A percentile compares a stretch with the other conserved stretches of the same genome.
Evolutionary conservation across 1,140 invertebrate species (phyloP).

Genomic region (Drosophila bocki): DNA sequence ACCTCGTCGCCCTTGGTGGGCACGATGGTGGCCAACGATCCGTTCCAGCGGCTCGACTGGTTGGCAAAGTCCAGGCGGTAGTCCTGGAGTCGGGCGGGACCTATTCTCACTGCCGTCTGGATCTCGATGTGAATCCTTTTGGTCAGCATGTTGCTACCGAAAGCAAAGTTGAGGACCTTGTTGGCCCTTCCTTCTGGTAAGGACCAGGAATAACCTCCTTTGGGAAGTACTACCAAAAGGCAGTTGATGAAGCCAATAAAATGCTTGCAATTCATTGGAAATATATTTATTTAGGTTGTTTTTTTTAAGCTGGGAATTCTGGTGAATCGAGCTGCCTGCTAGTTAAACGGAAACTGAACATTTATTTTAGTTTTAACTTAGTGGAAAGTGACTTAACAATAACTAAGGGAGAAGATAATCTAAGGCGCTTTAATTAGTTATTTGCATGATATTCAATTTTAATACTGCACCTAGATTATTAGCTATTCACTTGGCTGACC

Average conservation of each 20-base stretch:
- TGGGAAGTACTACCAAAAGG: not conserved
- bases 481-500: not conserved
- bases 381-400: not conserved
- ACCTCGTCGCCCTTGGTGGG: slow-evolving; percentile 34
- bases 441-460: not conserved
- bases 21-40: slow-evolving; percentile 72
- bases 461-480: not conserved
- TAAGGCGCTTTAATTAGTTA: not conserved
- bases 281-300: not conserved
- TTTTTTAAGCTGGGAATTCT: not conserved
- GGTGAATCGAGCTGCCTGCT: not conserved
- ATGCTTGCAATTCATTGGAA: not conserved
- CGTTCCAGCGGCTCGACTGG: slow-evolving; percentile 47
- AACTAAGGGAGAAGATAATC: not conserved
- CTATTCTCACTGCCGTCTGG: slow-evolving; percentile 45
- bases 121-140: slow-evolving; percentile 65
- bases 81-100: slow-evolving; percentile 41
- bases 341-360: slow-evolving; percentile 12
- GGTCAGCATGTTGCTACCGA: slow-evolving; percentile 68
- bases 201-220: not conserved
- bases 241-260: slow-evolving; percentile 1
- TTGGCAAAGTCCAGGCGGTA: slow-evolving; percentile 70
- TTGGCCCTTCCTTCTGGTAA: slow-evolving; percentile 53
- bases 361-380: not conserved
- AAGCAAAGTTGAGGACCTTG: slow-evolving; percentile 74